Conservation (phyloP, 2,888 invertebrate genomes). For the Eustalomyia histrio region DNA sequence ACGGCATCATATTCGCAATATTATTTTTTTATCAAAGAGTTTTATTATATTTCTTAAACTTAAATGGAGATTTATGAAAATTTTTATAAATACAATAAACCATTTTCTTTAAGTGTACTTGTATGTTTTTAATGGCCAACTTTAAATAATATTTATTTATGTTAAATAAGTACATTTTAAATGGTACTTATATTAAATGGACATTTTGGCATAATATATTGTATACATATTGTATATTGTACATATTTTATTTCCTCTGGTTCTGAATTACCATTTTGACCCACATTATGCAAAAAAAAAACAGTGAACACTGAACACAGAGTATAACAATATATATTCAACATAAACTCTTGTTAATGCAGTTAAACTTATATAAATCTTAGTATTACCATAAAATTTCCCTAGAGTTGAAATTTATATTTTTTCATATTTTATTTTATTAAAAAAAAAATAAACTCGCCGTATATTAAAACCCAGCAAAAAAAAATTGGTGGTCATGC, state of each 20-base stretch:
- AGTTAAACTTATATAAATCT: slow-evolving; percentile 26
- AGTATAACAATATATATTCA: not conserved
- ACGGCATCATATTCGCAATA: no score
- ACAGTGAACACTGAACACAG: not conserved
- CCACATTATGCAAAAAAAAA: slow-evolving; percentile 31
- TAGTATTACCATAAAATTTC: slow-evolving; percentile 1
- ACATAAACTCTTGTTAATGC: slow-evolving; percentile 30
- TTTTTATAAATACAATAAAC: no score
- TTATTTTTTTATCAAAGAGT: no score
- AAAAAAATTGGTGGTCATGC: no score
- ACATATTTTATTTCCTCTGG: not conserved
- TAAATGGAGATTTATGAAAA: no score
- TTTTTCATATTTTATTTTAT: slow-evolving; percentile 5
- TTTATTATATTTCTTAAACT: no score
- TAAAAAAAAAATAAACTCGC: not conserved
- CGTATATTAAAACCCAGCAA: not conserved
- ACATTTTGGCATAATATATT: not conserved
- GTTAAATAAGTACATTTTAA: slow-evolving; percentile 27
- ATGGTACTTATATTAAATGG: not conserved
- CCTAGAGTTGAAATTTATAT: slow-evolving; percentile 29
- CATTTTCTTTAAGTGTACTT: not conserved
- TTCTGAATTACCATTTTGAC: slow-evolving; percentile 48
- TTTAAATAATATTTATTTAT: slow-evolving; percentile 40
- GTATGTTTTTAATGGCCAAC: slow-evolving; percentile 54
- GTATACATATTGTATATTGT: not conserved